Evolutionary conservation across 2,888 invertebrate species (phyloP).

Genomic region (Falcaria lacertinaria): DNA sequence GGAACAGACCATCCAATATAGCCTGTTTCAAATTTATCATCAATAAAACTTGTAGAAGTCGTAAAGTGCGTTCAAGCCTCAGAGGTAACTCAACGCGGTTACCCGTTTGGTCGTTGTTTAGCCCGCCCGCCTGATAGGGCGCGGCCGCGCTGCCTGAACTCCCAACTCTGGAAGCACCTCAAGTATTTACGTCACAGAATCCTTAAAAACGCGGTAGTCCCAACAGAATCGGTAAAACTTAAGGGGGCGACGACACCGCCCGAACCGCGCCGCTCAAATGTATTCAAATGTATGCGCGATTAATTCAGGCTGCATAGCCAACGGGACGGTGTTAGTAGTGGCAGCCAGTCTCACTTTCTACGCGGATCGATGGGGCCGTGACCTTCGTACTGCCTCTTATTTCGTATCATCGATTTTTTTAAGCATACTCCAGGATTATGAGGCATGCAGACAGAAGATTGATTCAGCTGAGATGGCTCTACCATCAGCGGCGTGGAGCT

Average conservation of each 20-base stretch:
- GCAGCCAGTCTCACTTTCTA: slow-evolving; percentile 78
- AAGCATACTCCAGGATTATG: slow-evolving; percentile 13
- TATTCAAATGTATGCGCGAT: slow-evolving; percentile 81
- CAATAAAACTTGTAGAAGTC: no score
- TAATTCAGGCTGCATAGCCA: slow-evolving; percentile 80
- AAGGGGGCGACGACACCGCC: slow-evolving; percentile 73
- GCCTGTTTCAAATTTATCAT: no score
- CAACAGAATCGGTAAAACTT: slow-evolving; percentile 75
- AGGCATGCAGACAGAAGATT: neutral
- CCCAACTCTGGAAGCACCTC: neutral
- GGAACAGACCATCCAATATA: no score
- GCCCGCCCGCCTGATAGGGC: neutral
- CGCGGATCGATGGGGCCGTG: slow-evolving; percentile 78
- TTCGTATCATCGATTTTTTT: slow-evolving; percentile 67
- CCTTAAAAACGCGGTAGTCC: slow-evolving; percentile 9
- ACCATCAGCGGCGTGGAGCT: no score
- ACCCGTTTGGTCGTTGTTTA: no score
- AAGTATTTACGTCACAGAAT: neutral
- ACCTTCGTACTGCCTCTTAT: slow-evolving; percentile 75
- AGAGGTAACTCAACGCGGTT: no score
- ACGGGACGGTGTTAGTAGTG: slow-evolving; percentile 79
- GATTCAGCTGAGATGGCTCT: neutral
- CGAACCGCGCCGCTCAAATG: slow-evolving; percentile 67
- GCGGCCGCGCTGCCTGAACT: neutral
- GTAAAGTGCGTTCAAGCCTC: no score